Evolutionary conservation across 2,888 invertebrate genomes (phyloP).

Genomic region (Drosophila recens): DNA sequence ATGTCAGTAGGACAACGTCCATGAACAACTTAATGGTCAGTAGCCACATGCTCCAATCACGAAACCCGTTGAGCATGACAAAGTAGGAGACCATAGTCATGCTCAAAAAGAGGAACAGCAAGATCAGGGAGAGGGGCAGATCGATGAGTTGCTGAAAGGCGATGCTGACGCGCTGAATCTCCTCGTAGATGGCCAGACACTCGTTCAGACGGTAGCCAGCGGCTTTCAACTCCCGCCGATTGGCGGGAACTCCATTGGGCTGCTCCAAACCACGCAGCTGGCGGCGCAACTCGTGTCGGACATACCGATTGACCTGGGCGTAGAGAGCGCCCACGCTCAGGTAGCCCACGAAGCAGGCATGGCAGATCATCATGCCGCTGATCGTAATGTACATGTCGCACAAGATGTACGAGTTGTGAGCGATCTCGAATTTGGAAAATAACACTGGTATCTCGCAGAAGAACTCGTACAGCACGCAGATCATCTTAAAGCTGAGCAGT

Average conservation of each 20-base stretch:
- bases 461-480: slow-evolving; percentile 39
- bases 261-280: slow-evolving; percentile 44
- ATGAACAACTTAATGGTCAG: slow-evolving; percentile 38
- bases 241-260: background rate
- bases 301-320: slow-evolving; percentile 52
- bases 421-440: background rate
- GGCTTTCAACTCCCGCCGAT: slow-evolving; percentile 22
- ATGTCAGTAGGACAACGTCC: slow-evolving; percentile 56
- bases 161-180: slow-evolving; percentile 44
- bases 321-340: slow-evolving; percentile 58
- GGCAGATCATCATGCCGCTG: slow-evolving; percentile 34
- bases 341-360: slow-evolving; percentile 58
- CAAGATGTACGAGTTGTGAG: background rate
- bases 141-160: slow-evolving; percentile 51
- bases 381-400: slow-evolving; percentile 27
- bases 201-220: slow-evolving; percentile 44
- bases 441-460: slow-evolving; percentile 7
- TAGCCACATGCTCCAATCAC: slow-evolving; percentile 13
- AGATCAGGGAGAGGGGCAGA: slow-evolving; percentile 41
- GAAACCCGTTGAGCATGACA: slow-evolving; percentile 27
- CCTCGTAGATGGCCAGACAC: slow-evolving; percentile 55
- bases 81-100: slow-evolving; percentile 45
- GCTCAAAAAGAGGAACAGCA: slow-evolving; percentile 39
- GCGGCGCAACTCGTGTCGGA: slow-evolving; percentile 40
- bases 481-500: slow-evolving; percentile 36